phyloP scores from a whole-genome alignment of 2,113 vertebrate genomes.

The Carettochelys insculpta region DNA sequence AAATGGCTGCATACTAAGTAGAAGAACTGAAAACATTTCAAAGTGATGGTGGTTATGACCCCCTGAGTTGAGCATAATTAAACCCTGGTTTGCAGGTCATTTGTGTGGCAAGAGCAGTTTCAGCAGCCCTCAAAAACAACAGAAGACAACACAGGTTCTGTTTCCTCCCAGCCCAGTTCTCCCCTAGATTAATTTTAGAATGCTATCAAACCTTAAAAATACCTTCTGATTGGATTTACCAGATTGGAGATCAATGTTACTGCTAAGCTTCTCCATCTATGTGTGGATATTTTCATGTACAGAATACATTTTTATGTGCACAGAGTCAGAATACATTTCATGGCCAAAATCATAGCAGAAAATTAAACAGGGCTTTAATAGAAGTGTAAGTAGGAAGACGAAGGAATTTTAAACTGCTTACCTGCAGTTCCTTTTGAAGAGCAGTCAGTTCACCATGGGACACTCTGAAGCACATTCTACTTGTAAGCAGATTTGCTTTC shows the following conservation, averaged over 20 bases:
- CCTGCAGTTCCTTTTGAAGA: not conserved
- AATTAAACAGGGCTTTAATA: not conserved
- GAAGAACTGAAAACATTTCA: not conserved
- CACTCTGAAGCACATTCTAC: not conserved
- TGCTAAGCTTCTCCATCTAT: no score
- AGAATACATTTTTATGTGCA: no score
- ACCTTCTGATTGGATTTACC: not conserved
- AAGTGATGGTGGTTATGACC: not conserved
- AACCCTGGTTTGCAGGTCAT: not conserved
- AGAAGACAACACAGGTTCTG: not conserved
- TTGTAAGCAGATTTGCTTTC: not conserved
- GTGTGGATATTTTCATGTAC: no score
- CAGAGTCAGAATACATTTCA: not conserved
- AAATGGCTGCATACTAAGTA: not conserved
- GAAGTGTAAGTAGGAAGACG: not conserved
- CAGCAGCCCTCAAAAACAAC: not conserved
- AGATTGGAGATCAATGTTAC: not conserved
- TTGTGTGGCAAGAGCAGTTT: accelerated
- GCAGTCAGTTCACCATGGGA: not conserved
- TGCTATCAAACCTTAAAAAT: not conserved
- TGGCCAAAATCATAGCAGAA: not conserved
- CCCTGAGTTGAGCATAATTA: not conserved
- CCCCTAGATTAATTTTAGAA: not conserved
- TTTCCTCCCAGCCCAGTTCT: not conserved
- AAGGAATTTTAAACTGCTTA: not conserved